phyloP scores from a whole-genome alignment of 2,888 invertebrate genomes.

The Mycogona germanica region DNA sequence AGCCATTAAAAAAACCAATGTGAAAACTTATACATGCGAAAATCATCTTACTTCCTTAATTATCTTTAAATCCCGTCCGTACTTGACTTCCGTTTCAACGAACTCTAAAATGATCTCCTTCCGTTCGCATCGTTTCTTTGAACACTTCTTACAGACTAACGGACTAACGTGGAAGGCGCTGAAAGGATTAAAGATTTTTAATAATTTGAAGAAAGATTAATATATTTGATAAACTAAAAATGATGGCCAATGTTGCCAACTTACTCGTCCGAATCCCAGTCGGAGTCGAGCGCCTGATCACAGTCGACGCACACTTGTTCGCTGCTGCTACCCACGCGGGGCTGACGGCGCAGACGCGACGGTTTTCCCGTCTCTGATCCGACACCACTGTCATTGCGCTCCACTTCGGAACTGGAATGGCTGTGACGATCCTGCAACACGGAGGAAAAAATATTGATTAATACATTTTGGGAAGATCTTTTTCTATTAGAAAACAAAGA shows the following conservation, averaged over 20 bases:
- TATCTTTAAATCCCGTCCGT: slow-evolving; percentile 82
- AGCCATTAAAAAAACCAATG: too few relatives aligned
- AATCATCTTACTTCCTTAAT: slow-evolving; percentile 68
- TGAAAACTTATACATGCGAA: too few relatives aligned
- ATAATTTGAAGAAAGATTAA: too few relatives aligned
- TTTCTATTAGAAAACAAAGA: too few relatives aligned
- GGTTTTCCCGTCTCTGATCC: slow-evolving; percentile 85
- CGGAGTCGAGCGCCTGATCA: slow-evolving; percentile 61
- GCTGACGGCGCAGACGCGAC: slow-evolving; percentile 41
- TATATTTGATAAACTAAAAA: neutral
- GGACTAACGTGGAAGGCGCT: slow-evolving; percentile 59
- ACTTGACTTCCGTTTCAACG: slow-evolving; percentile 91
- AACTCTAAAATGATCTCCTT: slow-evolving; percentile 92
- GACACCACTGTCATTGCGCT: slow-evolving; percentile 84
- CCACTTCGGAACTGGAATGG: slow-evolving; percentile 48
- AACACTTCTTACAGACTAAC: slow-evolving; percentile 69
- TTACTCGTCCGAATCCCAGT: slow-evolving; percentile 52
- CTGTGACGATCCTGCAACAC: slow-evolving; percentile 36
- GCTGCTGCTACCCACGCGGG: slow-evolving; percentile 40
- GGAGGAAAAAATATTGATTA: too few relatives aligned
- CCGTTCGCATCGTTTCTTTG: slow-evolving; percentile 73
- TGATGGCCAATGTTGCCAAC: too few relatives aligned
- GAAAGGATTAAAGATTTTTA: too few relatives aligned
- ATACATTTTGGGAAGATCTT: too few relatives aligned
- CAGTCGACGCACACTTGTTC: slow-evolving; percentile 76